These are phyloP conservation scores for Stomatorhinus ivindoensis DNA, from an alignment of 2,113 vertebrate genomes.

Conservation along the genomic window DNA sequence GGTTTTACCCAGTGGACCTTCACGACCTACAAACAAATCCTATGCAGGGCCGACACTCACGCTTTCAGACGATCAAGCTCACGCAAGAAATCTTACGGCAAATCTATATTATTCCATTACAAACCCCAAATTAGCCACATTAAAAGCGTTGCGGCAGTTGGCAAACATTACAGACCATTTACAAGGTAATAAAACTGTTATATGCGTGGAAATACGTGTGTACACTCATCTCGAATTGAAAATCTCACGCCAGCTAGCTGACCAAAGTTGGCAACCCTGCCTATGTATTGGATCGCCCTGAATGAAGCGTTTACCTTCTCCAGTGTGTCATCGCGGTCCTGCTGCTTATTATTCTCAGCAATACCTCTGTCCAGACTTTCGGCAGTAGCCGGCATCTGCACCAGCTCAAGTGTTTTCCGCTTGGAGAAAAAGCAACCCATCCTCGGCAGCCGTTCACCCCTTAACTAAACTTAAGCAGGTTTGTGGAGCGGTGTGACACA, in stretches of 20 bases:
- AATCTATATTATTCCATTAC: background rate
- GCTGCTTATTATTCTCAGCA: constrained; percentile 25
- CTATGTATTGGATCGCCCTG: background rate
- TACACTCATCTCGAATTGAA: background rate
- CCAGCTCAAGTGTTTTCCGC: constrained; percentile 24
- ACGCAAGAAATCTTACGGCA: background rate
- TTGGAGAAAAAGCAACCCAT: constrained; percentile 40
- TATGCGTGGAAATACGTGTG: background rate
- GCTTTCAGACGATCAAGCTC: background rate
- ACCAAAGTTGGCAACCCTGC: background rate
- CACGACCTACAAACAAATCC: background rate
- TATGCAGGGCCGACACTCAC: no score
- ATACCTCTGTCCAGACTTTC: background rate
- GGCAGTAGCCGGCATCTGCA: background rate
- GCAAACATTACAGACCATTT: background rate
- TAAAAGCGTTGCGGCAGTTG: background rate
- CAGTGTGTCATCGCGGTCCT: constrained; percentile 36
- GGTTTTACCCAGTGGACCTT: background rate
- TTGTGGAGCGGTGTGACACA: background rate
- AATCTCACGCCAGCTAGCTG: background rate
- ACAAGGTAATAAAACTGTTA: background rate
- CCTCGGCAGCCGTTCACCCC: background rate
- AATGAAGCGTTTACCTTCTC: constrained; percentile 27
- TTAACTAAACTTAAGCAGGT: background rate
- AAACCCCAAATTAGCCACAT: background rate